These are phyloP conservation scores for Leptodactylus fuscus DNA, from an alignment of 2,113 vertebrate genomes.

Conservation along the genomic window DNA sequence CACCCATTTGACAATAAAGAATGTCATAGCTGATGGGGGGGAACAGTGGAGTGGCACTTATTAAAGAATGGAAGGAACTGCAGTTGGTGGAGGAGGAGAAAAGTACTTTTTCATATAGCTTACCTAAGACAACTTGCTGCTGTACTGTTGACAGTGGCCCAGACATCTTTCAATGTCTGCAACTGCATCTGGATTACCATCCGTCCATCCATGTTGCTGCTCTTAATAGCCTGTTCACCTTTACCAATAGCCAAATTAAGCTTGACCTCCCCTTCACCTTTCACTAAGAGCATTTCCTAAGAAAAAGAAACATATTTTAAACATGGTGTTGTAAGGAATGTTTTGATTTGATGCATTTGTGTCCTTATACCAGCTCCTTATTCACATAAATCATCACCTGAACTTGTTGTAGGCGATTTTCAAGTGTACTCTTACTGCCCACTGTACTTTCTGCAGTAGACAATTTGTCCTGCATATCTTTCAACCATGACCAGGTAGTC, in stretches of 20 bases:
- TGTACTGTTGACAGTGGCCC: slow-evolving; percentile 82
- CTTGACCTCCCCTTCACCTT: slow-evolving; percentile 95
- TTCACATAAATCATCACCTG: slow-evolving; percentile 77
- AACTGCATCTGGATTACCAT: slow-evolving; percentile 84
- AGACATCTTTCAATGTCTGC: slow-evolving; percentile 83
- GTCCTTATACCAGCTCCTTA: too few relatives aligned
- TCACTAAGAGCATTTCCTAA: slow-evolving; percentile 95
- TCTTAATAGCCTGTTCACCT: slow-evolving; percentile 86
- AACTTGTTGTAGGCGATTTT: slow-evolving; percentile 82
- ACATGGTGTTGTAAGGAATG: neutral
- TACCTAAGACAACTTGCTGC: slow-evolving; percentile 90
- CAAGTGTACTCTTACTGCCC: slow-evolving; percentile 84
- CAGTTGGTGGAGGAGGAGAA: too few relatives aligned
- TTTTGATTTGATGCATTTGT: neutral
- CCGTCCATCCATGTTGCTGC: slow-evolving; percentile 81
- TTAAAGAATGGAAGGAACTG: too few relatives aligned
- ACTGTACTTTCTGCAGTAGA: slow-evolving; percentile 81
- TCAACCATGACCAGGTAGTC: slow-evolving; percentile 87
- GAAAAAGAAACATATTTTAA: neutral
- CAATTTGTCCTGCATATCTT: slow-evolving; percentile 83
- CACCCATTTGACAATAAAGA: too few relatives aligned
- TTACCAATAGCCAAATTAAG: slow-evolving; percentile 95
- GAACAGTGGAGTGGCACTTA: too few relatives aligned
- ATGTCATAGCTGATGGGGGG: too few relatives aligned
- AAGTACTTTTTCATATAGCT: too few relatives aligned